Evolutionary conservation across 1,140 invertebrate species (phyloP).

Genomic region (Cyrtorhinus lividipennis): DNA sequence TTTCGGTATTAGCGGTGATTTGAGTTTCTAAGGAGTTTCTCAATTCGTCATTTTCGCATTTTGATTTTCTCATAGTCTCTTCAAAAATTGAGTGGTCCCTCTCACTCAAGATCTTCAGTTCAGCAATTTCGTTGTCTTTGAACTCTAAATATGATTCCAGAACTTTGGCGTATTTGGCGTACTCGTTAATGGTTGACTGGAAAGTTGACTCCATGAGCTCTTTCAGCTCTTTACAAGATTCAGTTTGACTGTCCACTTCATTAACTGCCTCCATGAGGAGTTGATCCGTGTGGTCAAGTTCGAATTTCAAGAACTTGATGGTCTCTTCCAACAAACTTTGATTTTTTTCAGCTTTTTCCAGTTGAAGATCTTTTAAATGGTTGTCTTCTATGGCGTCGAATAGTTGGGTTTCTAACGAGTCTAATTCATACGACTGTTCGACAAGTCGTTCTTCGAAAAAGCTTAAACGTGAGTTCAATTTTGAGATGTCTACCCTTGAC

Average conservation of each 20-base stretch:
- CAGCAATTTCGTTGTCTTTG: neutral
- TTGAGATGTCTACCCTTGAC: neutral
- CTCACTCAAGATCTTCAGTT: neutral
- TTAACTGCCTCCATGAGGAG: neutral
- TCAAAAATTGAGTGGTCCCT: neutral
- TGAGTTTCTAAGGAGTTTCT: neutral
- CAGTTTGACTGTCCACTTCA: neutral
- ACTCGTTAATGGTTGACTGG: neutral
- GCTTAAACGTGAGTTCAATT: neutral
- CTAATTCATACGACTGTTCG: neutral
- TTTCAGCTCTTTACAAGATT: neutral
- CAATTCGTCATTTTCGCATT: neutral
- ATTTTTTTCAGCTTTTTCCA: neutral
- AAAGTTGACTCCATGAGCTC: neutral
- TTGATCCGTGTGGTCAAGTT: neutral
- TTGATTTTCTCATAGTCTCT: neutral
- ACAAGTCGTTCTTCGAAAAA: neutral
- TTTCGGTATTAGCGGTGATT: neutral
- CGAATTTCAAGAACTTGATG: neutral
- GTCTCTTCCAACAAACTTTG: neutral
- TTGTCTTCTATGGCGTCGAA: neutral
- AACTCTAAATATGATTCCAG: neutral
- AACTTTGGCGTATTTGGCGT: neutral
- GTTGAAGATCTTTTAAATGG: neutral
- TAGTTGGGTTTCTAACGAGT: neutral